Conservation (phyloP, 2,888 invertebrate species). For the Stenodera caucasica region DNA sequence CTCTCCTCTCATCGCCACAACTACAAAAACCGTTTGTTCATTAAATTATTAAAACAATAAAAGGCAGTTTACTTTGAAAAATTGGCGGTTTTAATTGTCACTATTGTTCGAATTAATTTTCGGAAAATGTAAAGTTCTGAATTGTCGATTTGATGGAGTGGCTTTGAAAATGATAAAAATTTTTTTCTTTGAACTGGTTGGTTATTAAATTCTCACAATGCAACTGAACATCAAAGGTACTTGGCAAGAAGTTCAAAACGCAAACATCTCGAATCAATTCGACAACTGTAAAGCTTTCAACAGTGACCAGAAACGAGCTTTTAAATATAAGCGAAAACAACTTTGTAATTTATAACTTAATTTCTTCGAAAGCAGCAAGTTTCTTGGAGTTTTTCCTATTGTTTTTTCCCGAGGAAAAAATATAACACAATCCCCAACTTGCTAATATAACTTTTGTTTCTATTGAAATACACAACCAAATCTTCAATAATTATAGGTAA, state of each 20-base stretch:
- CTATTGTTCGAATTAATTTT: no score
- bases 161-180: not conserved
- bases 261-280: constrained; percentile 9
- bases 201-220: constrained; percentile 11
- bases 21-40: constrained; percentile 33
- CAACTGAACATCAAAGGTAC: constrained; percentile 11
- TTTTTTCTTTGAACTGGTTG: not conserved
- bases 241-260: constrained; percentile 11
- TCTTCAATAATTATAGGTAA: no score
- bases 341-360: constrained; percentile 11
- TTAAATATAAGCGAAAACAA: constrained; percentile 14
- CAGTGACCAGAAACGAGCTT: constrained; percentile 12
- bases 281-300: constrained; percentile 8
- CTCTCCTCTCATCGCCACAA: no score
- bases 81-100: no score
- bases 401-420: constrained; percentile 11
- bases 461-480: no score
- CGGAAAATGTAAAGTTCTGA: no score
- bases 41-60: constrained; percentile 39
- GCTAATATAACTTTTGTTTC: no score
- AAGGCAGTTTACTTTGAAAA: constrained; percentile 14
- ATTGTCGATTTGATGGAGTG: constrained; percentile 30
- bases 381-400: constrained; percentile 13
- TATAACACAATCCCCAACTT: not conserved
- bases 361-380: constrained; percentile 7